Percentiles rank a stretch among this genome's conserved stretches.
phyloP scores from a whole-genome alignment of 2,888 invertebrate genomes.

The Stenolophus ochropezus region DNA sequence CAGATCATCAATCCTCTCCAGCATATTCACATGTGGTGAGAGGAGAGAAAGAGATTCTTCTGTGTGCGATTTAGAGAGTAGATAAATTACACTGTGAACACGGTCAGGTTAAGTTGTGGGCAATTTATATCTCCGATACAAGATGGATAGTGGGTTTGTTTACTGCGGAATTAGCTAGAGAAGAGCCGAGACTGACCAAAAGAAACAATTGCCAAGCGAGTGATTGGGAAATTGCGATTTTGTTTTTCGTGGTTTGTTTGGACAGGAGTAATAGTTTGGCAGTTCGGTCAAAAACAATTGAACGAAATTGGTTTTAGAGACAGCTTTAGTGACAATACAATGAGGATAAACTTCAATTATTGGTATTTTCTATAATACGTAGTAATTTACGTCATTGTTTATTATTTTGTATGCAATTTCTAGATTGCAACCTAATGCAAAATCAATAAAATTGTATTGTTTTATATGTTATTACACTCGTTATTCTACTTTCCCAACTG shows the following conservation, averaged over 20 bases:
- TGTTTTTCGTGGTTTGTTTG: background rate
- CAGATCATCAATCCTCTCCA: slow-evolving; percentile 21
- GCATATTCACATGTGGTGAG: slow-evolving; percentile 14
- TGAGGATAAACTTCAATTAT: background rate
- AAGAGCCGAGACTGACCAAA: background rate
- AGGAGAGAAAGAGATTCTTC: slow-evolving; percentile 21
- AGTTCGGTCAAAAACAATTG: background rate
- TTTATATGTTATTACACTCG: background rate
- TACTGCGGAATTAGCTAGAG: slow-evolving; percentile 50
- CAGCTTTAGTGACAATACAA: background rate
- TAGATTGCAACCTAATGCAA: background rate
- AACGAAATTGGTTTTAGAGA: background rate
- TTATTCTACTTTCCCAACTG: background rate
- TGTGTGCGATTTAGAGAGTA: slow-evolving; percentile 44
- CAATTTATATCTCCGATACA: slow-evolving; percentile 58
- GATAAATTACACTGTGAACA: slow-evolving; percentile 56
- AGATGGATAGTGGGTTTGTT: slow-evolving; percentile 58
- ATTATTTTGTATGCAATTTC: background rate
- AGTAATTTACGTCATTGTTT: background rate
- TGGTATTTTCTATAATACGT: background rate
- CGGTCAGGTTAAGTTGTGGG: slow-evolving; percentile 50
- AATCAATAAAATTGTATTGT: background rate
- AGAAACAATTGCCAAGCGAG: slow-evolving; percentile 28
- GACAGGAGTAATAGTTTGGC: background rate
- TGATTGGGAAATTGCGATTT: slow-evolving; percentile 16